Base-by-base conservation (phyloP, 2,797 vertebrate genomes). In the Capromys pilorides region DNA sequence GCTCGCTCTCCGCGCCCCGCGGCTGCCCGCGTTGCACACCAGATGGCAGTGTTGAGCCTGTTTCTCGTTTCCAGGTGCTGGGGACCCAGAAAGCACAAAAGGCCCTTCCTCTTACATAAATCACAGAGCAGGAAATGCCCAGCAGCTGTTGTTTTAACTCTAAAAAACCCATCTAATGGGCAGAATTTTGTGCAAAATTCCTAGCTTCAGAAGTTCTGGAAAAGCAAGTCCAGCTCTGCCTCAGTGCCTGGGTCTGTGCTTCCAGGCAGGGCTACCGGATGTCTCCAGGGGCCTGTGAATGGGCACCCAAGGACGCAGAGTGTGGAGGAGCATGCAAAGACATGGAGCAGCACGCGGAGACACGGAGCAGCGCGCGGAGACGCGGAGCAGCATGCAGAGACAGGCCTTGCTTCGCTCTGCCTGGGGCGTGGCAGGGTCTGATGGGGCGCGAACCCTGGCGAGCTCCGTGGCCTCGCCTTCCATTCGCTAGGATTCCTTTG, bases 1-100 rank as follows among this genome's bases (percentile, higher is more conserved):
- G 10, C 78, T 77, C 0, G 22, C 2, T 59, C 83, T 69, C 18
- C 0, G 9, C 49, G 18, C 26, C 24, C 39, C 19, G 8, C 1
- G 0, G 26, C 54, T 97, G 91, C 89, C 88, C 66, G 12, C 57
- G 54, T 93, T 75, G 21, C 26, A 95, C 98, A 96, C 98, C 96
- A 98, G 98, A 98, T 98, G 98, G 97, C 79, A 96, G 96, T 96
- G 78, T 98, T 97, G 96, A 97, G 96, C 97, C 95, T 97, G 0
- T 86, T 94, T 97, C 92, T 87, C 97, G 36, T 91, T 93, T 66
- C 80, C 36, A 0, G 24, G 2, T 18, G n/a, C 54, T 4, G 77
- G 4, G 1, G 24, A 24, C 16, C n/a, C n/a, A n/a, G n/a, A n/a
- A n/a, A n/a, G n/a, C n/a, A n/a, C n/a, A n/a, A 83, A 6, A 11